phyloP scores from a whole-genome alignment of 2,113 vertebrate genomes.

The Nothoprocta perdicaria region DNA sequence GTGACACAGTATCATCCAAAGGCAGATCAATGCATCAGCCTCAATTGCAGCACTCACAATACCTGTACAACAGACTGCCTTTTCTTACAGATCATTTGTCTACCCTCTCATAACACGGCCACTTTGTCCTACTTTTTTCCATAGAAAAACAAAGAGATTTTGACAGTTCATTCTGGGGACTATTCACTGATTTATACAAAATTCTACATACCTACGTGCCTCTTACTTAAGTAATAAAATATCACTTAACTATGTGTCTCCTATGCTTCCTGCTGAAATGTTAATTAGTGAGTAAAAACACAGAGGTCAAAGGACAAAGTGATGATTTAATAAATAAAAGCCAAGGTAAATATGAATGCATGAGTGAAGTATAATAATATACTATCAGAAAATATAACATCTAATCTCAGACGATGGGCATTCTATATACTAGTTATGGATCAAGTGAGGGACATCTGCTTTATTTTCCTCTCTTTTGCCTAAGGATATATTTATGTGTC shows the following conservation, averaged over 20 bases:
- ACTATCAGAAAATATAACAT: not conserved
- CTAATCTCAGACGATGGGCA: not conserved
- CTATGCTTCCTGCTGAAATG: not conserved
- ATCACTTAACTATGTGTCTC: not conserved
- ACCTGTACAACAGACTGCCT: conserved; percentile 21
- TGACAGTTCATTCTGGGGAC: not conserved
- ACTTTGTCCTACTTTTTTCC: not conserved
- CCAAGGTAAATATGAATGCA: not conserved
- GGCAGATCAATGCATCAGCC: not conserved
- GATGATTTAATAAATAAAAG: not conserved
- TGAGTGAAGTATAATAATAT: not conserved
- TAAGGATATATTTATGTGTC: not conserved
- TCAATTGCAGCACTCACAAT: conserved; percentile 8
- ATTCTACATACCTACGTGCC: not conserved
- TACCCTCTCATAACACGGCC: not conserved
- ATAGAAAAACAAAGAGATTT: not conserved
- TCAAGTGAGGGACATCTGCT: not conserved
- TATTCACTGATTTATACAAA: not conserved
- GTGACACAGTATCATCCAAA: conserved; percentile 14
- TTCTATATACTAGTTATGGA: not conserved
- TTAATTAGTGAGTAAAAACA: not conserved
- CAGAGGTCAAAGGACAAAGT: not conserved
- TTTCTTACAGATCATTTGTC: conserved; percentile 17
- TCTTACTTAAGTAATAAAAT: not conserved
- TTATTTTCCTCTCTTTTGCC: not conserved